Conservation (phyloP, 37 sponge, comb jelly and placozoan species). For the Halisarca cf. caerulea region DNA sequence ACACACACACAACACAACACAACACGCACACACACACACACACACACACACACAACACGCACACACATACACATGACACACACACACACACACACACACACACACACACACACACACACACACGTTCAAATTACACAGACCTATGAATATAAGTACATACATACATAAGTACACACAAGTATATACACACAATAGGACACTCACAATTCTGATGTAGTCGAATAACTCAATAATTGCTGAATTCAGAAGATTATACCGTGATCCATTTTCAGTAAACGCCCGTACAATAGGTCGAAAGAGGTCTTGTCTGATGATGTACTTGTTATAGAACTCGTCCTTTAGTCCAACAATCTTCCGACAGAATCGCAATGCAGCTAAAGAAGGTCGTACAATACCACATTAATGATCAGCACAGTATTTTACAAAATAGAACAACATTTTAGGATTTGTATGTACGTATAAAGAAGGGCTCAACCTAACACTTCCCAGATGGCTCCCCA, state of each 20-base stretch:
- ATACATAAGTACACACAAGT: too few species aligned
- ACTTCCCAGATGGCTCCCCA: too few species aligned
- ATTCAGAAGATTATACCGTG: constrained; percentile 92
- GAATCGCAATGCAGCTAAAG: constrained; percentile 80
- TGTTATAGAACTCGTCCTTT: constrained; percentile 94
- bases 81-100: constrained; percentile 10
- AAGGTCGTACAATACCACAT: background rate
- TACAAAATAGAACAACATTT: background rate
- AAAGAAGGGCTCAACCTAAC: too few species aligned
- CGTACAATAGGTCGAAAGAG: constrained; percentile 82
- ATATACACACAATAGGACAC: constrained; percentile 10
- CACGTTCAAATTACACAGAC: background rate
- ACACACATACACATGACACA: background rate
- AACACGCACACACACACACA: too few species aligned
- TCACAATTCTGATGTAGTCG: constrained; percentile 81
- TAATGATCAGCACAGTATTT: background rate
- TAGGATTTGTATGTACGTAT: too few species aligned
- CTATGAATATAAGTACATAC: too few species aligned
- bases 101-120: constrained; percentile 8
- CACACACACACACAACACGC: too few species aligned
- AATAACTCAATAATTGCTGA: constrained; percentile 95
- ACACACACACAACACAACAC: too few species aligned
- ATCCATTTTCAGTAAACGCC: constrained; percentile 78
- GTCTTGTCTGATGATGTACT: constrained; percentile 86
- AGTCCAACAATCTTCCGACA: constrained; percentile 92